Evolutionary conservation across 2,888 invertebrate species (phyloP).

Genomic region (Drosophila fungiperda): DNA sequence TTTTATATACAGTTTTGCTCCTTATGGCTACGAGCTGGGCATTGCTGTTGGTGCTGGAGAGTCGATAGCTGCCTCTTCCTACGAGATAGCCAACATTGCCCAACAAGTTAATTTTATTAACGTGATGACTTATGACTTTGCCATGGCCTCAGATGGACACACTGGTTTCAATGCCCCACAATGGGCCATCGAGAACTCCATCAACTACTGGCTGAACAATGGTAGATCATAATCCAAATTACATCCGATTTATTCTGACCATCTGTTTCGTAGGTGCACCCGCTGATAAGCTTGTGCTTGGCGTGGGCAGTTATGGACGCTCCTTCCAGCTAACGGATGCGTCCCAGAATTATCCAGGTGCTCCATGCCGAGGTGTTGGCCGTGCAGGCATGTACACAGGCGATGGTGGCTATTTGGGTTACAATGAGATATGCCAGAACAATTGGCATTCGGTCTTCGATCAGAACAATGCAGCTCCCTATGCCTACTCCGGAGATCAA

Average conservation of each 20-base stretch:
- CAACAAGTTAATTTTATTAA: slow-evolving; percentile 67
- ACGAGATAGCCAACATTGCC: slow-evolving; percentile 66
- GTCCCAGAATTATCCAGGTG: slow-evolving; percentile 64
- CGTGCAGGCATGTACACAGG: slow-evolving; percentile 86
- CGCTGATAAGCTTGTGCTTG: slow-evolving; percentile 93
- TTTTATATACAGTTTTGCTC: slow-evolving; percentile 48
- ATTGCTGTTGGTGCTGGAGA: slow-evolving; percentile 86
- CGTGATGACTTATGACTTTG: slow-evolving; percentile 74
- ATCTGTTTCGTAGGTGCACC: slow-evolving; percentile 83
- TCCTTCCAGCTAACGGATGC: slow-evolving; percentile 90
- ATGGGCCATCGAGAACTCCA: slow-evolving; percentile 91
- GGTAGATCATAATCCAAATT: slow-evolving; percentile 85
- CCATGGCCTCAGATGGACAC: slow-evolving; percentile 61
- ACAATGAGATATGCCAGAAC: slow-evolving; percentile 88
- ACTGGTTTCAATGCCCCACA: slow-evolving; percentile 66
- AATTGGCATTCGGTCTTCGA: slow-evolving; percentile 78
- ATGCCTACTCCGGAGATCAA: slow-evolving; percentile 93
- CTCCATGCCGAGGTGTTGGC: slow-evolving; percentile 59
- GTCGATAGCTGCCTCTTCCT: slow-evolving; percentile 45
- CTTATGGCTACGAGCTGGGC: slow-evolving; percentile 87
- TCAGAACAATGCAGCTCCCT: slow-evolving; percentile 87
- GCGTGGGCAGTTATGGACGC: slow-evolving; percentile 94
- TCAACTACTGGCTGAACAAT: slow-evolving; percentile 92
- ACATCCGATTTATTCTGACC: neutral
- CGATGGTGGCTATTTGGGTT: slow-evolving; percentile 88